Percentiles rank a stretch among this genome's conserved stretches.
These are phyloP conservation scores for Aplocera efformata DNA, from an alignment of 2,888 invertebrate genomes.

Conservation along the genomic window DNA sequence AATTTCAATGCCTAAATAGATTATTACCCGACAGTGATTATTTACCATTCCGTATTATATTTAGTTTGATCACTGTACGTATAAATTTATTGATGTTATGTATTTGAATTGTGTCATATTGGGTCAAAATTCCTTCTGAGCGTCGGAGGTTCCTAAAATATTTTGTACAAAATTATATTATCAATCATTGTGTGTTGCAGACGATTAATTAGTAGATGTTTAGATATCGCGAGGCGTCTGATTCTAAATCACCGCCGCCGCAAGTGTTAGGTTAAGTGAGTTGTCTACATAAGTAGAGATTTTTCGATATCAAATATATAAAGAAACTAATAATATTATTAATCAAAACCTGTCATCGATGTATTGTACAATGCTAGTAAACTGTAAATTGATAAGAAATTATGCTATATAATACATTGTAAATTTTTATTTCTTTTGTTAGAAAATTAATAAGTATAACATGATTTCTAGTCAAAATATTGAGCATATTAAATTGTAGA, in stretches of 20 bases:
- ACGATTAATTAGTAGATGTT: conserved; percentile 26
- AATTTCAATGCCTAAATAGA: conserved; percentile 25
- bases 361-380: conserved; percentile 74
- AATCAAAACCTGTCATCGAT: conserved; percentile 66
- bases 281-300: conserved; percentile 45
- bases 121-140: conserved; percentile 43
- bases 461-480: conserved; percentile 81
- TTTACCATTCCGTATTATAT: conserved; percentile 53
- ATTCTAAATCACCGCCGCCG: conserved; percentile 58
- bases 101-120: conserved; percentile 37
- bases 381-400: conserved; percentile 73
- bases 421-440: conserved; percentile 74
- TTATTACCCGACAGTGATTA: conserved; percentile 47
- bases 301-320: conserved; percentile 43
- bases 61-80: conserved; percentile 43
- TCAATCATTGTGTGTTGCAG: conserved; percentile 23
- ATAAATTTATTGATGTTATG: conserved; percentile 36
- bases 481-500: conserved; percentile 78
- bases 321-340: conserved; percentile 29
- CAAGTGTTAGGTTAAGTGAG: conserved; percentile 37
- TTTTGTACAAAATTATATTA: conserved; percentile 35
- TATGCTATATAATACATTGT: conserved; percentile 70
- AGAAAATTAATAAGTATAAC: conserved; percentile 73
- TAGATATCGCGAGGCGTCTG: conserved; percentile 36
- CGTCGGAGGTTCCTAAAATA: conserved; percentile 51